phyloP scores from a whole-genome alignment of 2,888 invertebrate genomes.

The Neoaliturus tenellus region DNA sequence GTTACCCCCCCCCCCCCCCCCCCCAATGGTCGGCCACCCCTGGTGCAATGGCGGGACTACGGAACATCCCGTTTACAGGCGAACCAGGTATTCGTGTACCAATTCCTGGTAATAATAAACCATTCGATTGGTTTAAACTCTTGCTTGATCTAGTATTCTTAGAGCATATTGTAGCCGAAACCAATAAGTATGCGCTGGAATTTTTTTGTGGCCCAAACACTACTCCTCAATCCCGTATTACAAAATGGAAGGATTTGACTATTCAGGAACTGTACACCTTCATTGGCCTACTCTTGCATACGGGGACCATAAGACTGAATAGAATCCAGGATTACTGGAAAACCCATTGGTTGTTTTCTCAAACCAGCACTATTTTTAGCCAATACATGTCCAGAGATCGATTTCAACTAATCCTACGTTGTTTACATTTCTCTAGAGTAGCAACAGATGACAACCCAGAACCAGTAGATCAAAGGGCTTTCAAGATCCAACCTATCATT shows the following conservation, averaged over 20 bases:
- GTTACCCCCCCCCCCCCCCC: not conserved
- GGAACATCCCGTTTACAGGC: slow-evolving; percentile 13
- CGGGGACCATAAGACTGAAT: not conserved
- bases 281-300: not conserved
- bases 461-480: not conserved
- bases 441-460: not conserved
- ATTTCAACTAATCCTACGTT: not conserved
- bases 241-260: not conserved
- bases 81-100: slow-evolving; percentile 5
- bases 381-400: not conserved
- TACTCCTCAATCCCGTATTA: not conserved
- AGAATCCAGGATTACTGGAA: slow-evolving; percentile 4
- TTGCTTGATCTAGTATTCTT: not conserved
- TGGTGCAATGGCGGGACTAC: slow-evolving; percentile 8
- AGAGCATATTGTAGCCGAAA: not conserved
- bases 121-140: not conserved
- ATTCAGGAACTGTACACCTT: not conserved
- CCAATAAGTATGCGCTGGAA: not conserved
- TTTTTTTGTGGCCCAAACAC: not conserved
- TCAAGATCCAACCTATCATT: not conserved
- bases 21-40: not conserved
- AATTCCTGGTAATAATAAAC: not conserved
- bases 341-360: not conserved
- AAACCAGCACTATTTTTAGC: not conserved
- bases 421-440: not conserved